phyloP scores from a whole-genome alignment of 1,140 invertebrate species.

The Ceratoteleas bidentatus region DNA sequence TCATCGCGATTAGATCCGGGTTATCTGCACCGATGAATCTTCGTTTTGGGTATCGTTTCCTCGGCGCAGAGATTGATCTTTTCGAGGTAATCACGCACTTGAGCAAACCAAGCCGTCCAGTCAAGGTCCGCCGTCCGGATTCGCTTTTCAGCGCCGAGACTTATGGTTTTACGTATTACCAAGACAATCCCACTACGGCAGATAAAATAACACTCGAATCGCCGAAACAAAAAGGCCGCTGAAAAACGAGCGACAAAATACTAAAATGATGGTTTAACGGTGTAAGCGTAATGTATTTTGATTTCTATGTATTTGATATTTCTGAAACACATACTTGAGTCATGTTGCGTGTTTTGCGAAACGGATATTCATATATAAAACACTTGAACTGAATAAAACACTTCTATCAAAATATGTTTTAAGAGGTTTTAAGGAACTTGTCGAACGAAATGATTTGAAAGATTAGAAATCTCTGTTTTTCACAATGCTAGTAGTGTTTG shows the following conservation, averaged over 20 bases:
- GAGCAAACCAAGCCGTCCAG: conserved; percentile 60
- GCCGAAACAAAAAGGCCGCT: conserved; percentile 12
- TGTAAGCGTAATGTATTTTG: too few relatives aligned
- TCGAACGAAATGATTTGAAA: too few relatives aligned
- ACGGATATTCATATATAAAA: too few relatives aligned
- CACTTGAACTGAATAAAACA: too few relatives aligned
- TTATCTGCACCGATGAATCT: conserved; percentile 63
- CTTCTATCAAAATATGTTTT: too few relatives aligned
- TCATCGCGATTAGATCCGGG: conserved; percentile 55
- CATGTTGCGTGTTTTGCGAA: too few relatives aligned
- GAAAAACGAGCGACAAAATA: conserved; percentile 31
- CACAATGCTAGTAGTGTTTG: too few relatives aligned
- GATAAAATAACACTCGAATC: conserved; percentile 56
- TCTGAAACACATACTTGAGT: too few relatives aligned
- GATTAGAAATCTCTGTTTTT: too few relatives aligned
- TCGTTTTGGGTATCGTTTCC: conserved; percentile 62
- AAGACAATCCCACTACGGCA: conserved; percentile 44
- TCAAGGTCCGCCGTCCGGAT: conserved; percentile 57
- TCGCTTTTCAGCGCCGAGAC: conserved; percentile 55
- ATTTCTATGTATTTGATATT: too few relatives aligned
- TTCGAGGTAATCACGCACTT: conserved; percentile 62
- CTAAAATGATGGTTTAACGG: conserved; percentile 12
- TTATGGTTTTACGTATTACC: conserved; percentile 54
- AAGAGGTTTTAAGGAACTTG: too few relatives aligned
- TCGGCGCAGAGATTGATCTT: conserved; percentile 62